Evolutionary conservation across 2,113 vertebrate genomes (phyloP).

Genomic region (Anarrhichthys ocellatus): DNA sequence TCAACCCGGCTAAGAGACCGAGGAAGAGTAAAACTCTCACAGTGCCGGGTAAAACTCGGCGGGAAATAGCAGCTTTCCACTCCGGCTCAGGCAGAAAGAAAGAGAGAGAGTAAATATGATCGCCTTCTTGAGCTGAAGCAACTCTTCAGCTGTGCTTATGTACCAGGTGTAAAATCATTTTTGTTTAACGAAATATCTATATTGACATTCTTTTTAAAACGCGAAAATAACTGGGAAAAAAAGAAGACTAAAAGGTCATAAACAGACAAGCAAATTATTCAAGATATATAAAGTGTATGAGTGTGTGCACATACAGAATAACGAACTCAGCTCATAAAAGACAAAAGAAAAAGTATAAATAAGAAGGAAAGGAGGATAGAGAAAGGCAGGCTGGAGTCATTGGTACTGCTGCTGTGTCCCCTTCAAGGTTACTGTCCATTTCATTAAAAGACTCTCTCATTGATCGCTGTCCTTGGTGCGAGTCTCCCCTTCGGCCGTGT

Average conservation of each 20-base stretch:
- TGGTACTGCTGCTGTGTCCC: slow-evolving; percentile 3
- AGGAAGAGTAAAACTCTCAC: slow-evolving; percentile 52
- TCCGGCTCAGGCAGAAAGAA: background rate
- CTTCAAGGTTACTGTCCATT: slow-evolving; percentile 80
- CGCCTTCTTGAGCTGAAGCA: background rate
- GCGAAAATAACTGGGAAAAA: background rate
- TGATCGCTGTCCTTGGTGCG: slow-evolving; percentile 80
- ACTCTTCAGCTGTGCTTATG: background rate
- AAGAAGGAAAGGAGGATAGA: background rate
- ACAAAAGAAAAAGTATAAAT: background rate
- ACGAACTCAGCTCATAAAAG: background rate
- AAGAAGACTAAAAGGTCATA: background rate
- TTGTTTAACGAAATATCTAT: background rate
- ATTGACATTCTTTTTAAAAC: too few relatives aligned
- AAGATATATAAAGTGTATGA: background rate
- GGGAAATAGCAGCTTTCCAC: slow-evolving; percentile 67
- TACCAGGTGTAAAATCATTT: background rate
- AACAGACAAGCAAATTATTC: background rate
- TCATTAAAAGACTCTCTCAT: slow-evolving; percentile 69
- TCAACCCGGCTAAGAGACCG: slow-evolving; percentile 54
- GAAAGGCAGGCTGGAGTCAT: background rate
- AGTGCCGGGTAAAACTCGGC: slow-evolving; percentile 19
- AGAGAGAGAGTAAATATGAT: background rate
- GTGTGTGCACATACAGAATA: background rate
- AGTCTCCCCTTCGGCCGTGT: slow-evolving; percentile 62